These are phyloP conservation scores for Temnothorax nylanderi DNA, from an alignment of 1,140 invertebrate species.

Conservation along the genomic window DNA sequence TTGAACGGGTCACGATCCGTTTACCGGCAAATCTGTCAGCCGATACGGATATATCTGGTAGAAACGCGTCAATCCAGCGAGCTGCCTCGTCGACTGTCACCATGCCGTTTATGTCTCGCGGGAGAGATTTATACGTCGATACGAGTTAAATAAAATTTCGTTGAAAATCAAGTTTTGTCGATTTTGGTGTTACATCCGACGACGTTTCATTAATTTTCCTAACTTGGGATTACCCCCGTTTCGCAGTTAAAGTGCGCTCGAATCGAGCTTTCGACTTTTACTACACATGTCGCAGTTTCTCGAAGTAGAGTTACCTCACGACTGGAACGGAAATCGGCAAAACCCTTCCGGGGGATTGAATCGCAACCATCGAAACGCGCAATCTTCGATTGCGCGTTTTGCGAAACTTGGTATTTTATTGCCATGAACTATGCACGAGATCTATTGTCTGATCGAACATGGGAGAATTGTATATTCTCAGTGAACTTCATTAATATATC, in stretches of 20 bases:
- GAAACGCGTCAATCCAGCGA: background rate
- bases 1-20: background rate
- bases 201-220: background rate
- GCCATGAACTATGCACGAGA: background rate
- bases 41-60: background rate
- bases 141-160: slow-evolving; percentile 5
- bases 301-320: background rate
- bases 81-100: slow-evolving; percentile 8
- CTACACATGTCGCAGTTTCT: slow-evolving; percentile 7
- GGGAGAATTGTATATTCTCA: background rate
- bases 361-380: slow-evolving; percentile 18
- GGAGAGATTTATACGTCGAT: slow-evolving; percentile 6
- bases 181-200: background rate
- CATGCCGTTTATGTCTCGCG: background rate
- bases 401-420: background rate
- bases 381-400: background rate
- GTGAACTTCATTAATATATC: background rate
- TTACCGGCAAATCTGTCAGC: slow-evolving; percentile 9
- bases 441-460: background rate
- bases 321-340: slow-evolving; percentile 19
- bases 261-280: slow-evolving; percentile 1
- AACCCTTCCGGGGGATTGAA: background rate
- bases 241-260: background rate
- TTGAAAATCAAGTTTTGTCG: background rate
- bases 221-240: background rate